Percentiles rank a stretch among this genome's conserved stretches.
Evolutionary conservation across 1,140 invertebrate species (phyloP).

Genomic region (Ridgeia piscesae): DNA sequence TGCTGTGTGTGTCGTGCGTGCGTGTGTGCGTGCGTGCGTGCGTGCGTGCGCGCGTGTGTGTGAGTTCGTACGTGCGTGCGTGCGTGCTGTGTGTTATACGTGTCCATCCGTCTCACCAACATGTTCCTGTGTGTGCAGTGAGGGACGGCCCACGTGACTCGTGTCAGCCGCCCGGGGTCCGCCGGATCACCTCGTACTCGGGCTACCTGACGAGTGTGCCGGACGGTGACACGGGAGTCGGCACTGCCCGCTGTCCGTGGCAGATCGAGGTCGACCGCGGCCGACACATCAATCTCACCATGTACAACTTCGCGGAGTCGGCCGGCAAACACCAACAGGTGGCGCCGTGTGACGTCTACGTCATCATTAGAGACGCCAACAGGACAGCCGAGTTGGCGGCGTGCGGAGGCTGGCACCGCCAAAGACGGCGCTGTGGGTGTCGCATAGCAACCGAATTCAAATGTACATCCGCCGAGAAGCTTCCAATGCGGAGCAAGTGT

Average conservation of each 20-base stretch:
- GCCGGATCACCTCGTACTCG: background rate
- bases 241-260: constrained; percentile 18
- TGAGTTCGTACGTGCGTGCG: too few relatives aligned
- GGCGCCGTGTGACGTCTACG: constrained; percentile 2
- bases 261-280: constrained; percentile 9
- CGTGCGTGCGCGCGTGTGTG: too few relatives aligned
- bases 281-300: constrained; percentile 22
- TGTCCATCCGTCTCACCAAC: background rate
- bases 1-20: too few relatives aligned
- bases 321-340: background rate
- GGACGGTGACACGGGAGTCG: background rate
- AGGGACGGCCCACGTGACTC: background rate
- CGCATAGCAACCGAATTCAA: background rate
- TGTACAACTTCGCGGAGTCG: constrained; percentile 16
- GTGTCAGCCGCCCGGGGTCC: background rate
- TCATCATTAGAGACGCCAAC: background rate
- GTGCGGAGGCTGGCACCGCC: background rate
- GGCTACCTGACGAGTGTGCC: constrained; percentile 10
- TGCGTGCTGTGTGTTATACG: background rate
- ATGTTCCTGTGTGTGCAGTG: background rate
- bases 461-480: background rate
- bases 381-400: background rate
- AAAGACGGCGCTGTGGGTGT: background rate
- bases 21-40: too few relatives aligned
- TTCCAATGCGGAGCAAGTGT: background rate